A percentile compares a stretch with the other conserved stretches of the same genome.
phyloP scores from a whole-genome alignment of 2,888 invertebrate genomes.

The Chaetogeoica ovagalla region DNA sequence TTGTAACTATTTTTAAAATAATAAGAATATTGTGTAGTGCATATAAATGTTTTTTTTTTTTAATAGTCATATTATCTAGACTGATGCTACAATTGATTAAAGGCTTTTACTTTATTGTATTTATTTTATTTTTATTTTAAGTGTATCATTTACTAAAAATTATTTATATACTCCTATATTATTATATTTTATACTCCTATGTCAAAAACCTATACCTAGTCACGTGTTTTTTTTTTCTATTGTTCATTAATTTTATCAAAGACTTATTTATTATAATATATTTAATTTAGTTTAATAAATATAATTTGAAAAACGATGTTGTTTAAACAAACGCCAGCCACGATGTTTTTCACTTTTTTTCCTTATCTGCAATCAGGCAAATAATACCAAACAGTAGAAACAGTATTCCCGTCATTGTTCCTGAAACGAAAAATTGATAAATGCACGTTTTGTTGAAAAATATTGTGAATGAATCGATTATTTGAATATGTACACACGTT shows the following conservation, averaged over 20 bases:
- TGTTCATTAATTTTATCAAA: conserved; percentile 3
- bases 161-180: not conserved
- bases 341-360: not conserved
- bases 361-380: conserved; percentile 35
- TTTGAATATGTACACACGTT: no score
- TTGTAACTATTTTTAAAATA: not conserved
- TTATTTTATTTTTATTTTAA: conserved; percentile 8
- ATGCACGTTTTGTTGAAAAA: no score
- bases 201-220: conserved; percentile 24
- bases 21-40: not conserved
- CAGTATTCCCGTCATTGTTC: conserved; percentile 23
- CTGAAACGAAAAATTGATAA: conserved; percentile 24
- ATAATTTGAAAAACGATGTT: not conserved
- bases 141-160: conserved; percentile 14
- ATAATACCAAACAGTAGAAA: conserved; percentile 41
- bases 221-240: not conserved
- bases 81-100: conserved; percentile 21
- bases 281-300: not conserved
- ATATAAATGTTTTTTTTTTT: conserved; percentile 4
- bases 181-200: conserved; percentile 4
- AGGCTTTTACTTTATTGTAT: conserved; percentile 32
- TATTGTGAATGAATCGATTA: no score
- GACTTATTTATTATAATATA: conserved; percentile 6
- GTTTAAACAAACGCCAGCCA: not conserved
- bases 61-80: conserved; percentile 31